These are phyloP conservation scores for Patiria miniata DNA, from an alignment of 35 echinoderm and acorn worm species.

Conservation along the genomic window DNA sequence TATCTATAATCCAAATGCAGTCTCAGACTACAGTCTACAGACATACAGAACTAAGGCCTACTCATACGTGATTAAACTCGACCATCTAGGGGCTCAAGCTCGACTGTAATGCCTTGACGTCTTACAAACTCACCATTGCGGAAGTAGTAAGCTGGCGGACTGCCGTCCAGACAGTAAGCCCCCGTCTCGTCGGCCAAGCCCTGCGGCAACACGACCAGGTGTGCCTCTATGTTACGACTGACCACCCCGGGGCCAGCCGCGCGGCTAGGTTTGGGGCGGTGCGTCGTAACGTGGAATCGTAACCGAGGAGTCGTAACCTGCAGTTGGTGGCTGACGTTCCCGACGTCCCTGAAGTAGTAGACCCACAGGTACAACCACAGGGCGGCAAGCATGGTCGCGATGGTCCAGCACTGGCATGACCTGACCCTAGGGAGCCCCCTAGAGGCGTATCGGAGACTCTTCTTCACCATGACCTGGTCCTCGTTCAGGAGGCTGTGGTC, in stretches of 20 bases:
- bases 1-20: too few species aligned
- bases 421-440: neutral
- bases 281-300: too few species aligned
- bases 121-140: constrained; percentile 59
- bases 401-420: neutral
- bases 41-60: too few species aligned
- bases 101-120: too few species aligned
- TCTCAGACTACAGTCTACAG: too few species aligned
- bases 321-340: too few species aligned
- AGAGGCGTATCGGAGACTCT: neutral
- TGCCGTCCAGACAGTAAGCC: constrained; percentile 74
- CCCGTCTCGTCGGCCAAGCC: constrained; percentile 29
- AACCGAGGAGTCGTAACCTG: too few species aligned
- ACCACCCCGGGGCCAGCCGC: neutral
- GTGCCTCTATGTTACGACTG: neutral
- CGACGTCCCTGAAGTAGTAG: too few species aligned
- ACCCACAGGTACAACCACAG: neutral
- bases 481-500: constrained; percentile 4
- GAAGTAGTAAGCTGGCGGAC: constrained; percentile 64
- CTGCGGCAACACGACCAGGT: neutral
- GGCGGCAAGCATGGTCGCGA: neutral
- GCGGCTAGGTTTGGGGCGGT: too few species aligned
- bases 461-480: neutral
- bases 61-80: too few species aligned
- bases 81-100: too few species aligned